phyloP scores from a whole-genome alignment of 2,797 vertebrate species.

The Tiaroga cobitis region DNA sequence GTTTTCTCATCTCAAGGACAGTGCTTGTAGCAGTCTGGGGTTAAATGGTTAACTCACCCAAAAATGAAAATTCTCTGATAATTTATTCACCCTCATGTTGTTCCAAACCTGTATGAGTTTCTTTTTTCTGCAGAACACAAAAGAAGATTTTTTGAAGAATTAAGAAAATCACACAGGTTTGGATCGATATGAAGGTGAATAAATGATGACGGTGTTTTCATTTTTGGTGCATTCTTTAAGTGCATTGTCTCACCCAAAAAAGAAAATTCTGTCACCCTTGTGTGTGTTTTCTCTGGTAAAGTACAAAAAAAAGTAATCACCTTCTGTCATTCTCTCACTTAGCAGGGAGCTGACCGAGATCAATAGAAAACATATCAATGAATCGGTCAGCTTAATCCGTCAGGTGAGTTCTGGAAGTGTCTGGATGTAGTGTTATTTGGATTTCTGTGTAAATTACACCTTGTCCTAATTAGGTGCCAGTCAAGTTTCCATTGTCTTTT shows the following conservation, averaged over 20 bases:
- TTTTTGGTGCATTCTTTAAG: not conserved
- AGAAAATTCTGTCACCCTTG: not conserved
- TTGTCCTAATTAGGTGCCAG: slow-evolving; percentile 1
- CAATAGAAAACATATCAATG: slow-evolving; percentile 86
- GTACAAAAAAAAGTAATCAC: not conserved
- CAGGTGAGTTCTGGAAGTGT: slow-evolving; percentile 71
- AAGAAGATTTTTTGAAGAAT: not conserved
- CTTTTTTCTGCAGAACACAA: no score
- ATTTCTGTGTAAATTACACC: not conserved
- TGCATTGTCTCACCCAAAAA: not conserved
- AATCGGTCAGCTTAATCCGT: slow-evolving; percentile 85
- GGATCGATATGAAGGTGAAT: not conserved
- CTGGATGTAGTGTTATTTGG: not conserved
- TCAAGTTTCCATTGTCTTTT: not conserved
- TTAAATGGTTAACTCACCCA: not conserved
- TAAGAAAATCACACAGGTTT: not conserved
- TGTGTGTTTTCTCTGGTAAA: not conserved
- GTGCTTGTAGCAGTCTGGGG: not conserved
- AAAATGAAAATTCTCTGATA: no score
- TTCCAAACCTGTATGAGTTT: no score
- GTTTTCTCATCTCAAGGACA: not conserved
- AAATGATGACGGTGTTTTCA: no score
- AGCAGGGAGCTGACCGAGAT: slow-evolving; percentile 87
- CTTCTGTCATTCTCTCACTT: slow-evolving; percentile 17
- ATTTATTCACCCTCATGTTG: no score